These are phyloP conservation scores for Bombus ignitus DNA, from an alignment of 1,140 invertebrate species.

Conservation along the genomic window DNA sequence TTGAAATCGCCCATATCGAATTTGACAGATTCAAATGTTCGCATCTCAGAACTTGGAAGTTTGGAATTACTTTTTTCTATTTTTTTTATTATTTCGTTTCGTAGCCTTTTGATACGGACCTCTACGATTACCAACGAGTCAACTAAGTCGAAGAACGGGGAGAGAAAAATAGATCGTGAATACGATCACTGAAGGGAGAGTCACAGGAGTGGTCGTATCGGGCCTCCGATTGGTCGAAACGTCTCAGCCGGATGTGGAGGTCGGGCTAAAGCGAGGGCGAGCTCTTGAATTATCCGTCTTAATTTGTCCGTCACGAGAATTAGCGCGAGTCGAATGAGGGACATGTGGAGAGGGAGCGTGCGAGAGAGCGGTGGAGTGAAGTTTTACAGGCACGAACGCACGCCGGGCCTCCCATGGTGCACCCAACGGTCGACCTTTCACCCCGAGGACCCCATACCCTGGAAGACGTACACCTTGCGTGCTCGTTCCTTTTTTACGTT, in stretches of 20 bases:
- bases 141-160: not conserved
- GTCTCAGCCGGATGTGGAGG: conserved; percentile 47
- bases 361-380: not conserved
- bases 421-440: conserved; percentile 40
- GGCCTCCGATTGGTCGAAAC: conserved; percentile 53
- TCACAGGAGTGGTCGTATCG: conserved; percentile 16
- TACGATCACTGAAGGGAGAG: not conserved
- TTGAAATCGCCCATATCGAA: too few species aligned
- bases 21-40: not conserved
- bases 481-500: not conserved
- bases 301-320: conserved; percentile 62
- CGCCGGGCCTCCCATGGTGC: conserved; percentile 42
- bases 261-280: conserved; percentile 27
- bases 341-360: not conserved
- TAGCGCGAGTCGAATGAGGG: conserved; percentile 46
- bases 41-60: not conserved
- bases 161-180: not conserved
- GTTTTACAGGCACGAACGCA: conserved; percentile 23
- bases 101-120: too few species aligned
- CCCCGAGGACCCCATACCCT: conserved; percentile 9
- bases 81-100: not conserved
- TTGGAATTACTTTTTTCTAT: not conserved
- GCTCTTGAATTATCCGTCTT: conserved; percentile 60
- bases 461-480: conserved; percentile 28
- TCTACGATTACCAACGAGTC: not conserved